A percentile compares a stretch with the other conserved stretches of the same genome.
Evolutionary conservation across 2,797 vertebrate species (phyloP).

Genomic region (Tiaroga cobitis): DNA sequence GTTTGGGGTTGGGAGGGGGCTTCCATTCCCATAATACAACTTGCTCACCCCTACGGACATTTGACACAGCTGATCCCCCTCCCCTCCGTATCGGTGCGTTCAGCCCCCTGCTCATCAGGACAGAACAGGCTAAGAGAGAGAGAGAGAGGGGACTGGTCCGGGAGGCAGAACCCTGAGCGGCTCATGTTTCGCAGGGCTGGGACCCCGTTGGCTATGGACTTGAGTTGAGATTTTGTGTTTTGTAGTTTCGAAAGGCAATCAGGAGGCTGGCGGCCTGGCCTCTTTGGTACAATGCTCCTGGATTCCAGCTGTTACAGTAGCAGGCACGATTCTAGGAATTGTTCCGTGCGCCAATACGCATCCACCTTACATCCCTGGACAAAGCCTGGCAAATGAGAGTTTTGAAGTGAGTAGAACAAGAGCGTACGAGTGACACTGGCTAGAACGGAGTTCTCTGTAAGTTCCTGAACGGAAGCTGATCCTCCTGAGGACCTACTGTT

Average conservation of each 20-base stretch:
- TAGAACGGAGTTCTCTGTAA: slow-evolving; percentile 43
- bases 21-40: slow-evolving; percentile 82
- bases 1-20: slow-evolving; percentile 57
- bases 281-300: slow-evolving; percentile 73
- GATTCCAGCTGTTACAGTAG: slow-evolving; percentile 70
- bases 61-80: slow-evolving; percentile 59
- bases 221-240: slow-evolving; percentile 64
- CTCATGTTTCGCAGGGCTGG: slow-evolving; percentile 88
- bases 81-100: slow-evolving; percentile 62
- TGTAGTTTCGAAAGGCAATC: slow-evolving; percentile 69
- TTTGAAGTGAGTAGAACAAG: slow-evolving; percentile 52
- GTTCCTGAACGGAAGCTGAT: slow-evolving; percentile 47
- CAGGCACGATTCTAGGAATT: slow-evolving; percentile 74
- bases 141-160: slow-evolving; percentile 72
- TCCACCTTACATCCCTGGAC: slow-evolving; percentile 66
- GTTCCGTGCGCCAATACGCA: slow-evolving; percentile 61
- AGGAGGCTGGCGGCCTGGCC: slow-evolving; percentile 58
- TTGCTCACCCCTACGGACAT: slow-evolving; percentile 64
- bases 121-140: slow-evolving; percentile 75
- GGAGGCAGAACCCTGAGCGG: slow-evolving; percentile 81
- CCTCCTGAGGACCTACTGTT: slow-evolving; percentile 40
- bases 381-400: slow-evolving; percentile 55
- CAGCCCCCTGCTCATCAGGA: slow-evolving; percentile 77
- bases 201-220: slow-evolving; percentile 73
- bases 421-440: slow-evolving; percentile 27